These are phyloP conservation scores for Erannis defoliaria DNA, from an alignment of 2,888 invertebrate genomes.

Conservation along the genomic window DNA sequence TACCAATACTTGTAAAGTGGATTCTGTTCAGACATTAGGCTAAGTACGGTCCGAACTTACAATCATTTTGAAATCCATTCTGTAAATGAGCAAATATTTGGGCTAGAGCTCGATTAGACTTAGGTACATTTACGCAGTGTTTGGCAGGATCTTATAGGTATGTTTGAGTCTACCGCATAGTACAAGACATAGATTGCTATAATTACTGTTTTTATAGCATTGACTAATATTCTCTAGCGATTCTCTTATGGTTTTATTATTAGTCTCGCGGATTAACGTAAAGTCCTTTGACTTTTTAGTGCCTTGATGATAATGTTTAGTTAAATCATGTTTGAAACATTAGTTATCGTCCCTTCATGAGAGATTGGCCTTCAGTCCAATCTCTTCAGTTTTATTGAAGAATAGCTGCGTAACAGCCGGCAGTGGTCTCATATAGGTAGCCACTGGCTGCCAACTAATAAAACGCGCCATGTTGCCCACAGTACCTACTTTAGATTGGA, in stretches of 20 bases:
- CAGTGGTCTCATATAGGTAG: conserved; percentile 7
- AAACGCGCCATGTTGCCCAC: conserved; percentile 38
- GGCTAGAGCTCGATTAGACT: conserved; percentile 20
- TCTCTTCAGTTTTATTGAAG: conserved; percentile 22
- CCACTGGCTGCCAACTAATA: conserved; percentile 39
- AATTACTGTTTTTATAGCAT: no score
- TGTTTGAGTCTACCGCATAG: no score
- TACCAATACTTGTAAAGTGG: conserved; percentile 12
- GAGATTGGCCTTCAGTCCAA: not conserved
- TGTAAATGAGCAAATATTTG: conserved; percentile 31
- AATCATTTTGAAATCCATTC: conserved; percentile 26
- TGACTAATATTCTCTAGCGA: no score
- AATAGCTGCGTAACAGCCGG: conserved; percentile 14
- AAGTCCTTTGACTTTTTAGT: no score
- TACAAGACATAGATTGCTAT: no score
- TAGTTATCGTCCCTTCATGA: no score
- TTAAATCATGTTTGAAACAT: no score
- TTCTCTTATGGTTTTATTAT: no score
- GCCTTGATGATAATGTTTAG: no score
- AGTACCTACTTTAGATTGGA: conserved; percentile 14
- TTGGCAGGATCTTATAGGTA: not conserved
- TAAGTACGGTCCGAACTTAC: conserved; percentile 35
- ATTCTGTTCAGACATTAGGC: conserved; percentile 27
- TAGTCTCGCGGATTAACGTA: no score
- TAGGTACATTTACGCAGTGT: conserved; percentile 19